Percentiles rank a stretch among this genome's conserved stretches.
Evolutionary conservation across 2,113 vertebrate genomes (phyloP).

Genomic region (Sinocyclocheilus anophthalmus): DNA sequence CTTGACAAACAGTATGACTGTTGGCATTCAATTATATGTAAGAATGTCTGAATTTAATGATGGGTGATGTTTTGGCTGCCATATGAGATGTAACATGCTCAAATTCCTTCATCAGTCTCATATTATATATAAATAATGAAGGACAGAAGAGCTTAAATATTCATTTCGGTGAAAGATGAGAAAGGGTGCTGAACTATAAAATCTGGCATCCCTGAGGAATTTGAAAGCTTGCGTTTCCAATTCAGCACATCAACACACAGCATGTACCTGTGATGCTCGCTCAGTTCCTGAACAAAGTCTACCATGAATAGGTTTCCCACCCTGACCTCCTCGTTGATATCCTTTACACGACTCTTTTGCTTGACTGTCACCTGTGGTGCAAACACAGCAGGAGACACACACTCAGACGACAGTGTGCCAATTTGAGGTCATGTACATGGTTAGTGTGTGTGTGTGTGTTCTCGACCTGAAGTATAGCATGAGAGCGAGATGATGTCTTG

Average conservation of each 20-base stretch:
- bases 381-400: background rate
- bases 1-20: background rate
- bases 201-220: constrained; percentile 7
- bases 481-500: constrained; percentile 87
- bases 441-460: background rate
- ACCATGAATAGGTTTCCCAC: constrained; percentile 90
- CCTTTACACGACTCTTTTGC: constrained; percentile 80
- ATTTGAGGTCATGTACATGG: constrained; percentile 16
- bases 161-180: background rate
- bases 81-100: background rate
- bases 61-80: background rate
- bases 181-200: background rate
- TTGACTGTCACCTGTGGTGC: constrained; percentile 77
- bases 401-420: constrained; percentile 1
- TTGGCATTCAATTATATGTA: background rate
- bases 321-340: constrained; percentile 83
- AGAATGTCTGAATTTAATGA: background rate
- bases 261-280: constrained; percentile 84
- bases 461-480: constrained; percentile 77
- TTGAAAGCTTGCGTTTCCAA: background rate
- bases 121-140: constrained; percentile 22
- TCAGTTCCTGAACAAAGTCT: constrained; percentile 90
- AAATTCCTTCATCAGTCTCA: background rate
- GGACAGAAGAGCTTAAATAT: constrained; percentile 13
- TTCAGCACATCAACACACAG: constrained; percentile 31